Percentiles rank a stretch among this genome's conserved stretches.
Evolutionary conservation across 2,888 invertebrate genomes (phyloP).

Genomic region (Cheilosia scutellata): DNA sequence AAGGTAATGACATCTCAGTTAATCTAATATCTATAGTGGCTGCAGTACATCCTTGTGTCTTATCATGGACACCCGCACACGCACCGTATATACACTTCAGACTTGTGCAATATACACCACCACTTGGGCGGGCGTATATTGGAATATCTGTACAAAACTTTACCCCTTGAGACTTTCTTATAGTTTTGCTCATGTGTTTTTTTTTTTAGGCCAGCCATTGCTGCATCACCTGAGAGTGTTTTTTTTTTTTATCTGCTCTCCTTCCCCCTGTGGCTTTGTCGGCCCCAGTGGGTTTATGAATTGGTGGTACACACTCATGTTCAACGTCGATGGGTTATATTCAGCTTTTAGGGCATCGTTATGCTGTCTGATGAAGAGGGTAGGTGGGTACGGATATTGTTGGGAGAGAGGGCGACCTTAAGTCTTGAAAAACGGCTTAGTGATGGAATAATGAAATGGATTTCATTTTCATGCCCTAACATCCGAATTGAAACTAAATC

Average conservation of each 20-base stretch:
- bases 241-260: constrained; percentile 8
- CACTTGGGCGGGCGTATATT: constrained; percentile 47
- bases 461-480: constrained; percentile 34
- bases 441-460: constrained; percentile 62
- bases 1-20: constrained; percentile 46
- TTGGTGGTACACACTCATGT: constrained; percentile 52
- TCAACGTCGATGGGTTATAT: constrained; percentile 48
- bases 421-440: constrained; percentile 29
- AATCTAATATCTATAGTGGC: constrained; percentile 5
- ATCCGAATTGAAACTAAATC: constrained; percentile 31
- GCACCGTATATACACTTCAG: constrained; percentile 54
- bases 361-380: constrained; percentile 43
- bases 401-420: constrained; percentile 16
- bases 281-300: constrained; percentile 34
- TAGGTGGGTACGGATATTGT: constrained; percentile 4
- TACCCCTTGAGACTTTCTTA: constrained; percentile 63
- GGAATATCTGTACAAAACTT: constrained; percentile 48
- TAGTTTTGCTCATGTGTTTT: constrained; percentile 4
- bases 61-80: constrained; percentile 35
- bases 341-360: constrained; percentile 61
- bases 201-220: constrained; percentile 47
- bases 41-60: constrained; percentile 1
- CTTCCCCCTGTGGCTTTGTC: constrained; percentile 15
- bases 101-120: constrained; percentile 48
- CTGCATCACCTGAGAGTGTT: constrained; percentile 54